phyloP scores from a whole-genome alignment of 2,888 invertebrate genomes.

The Anodontia alba region DNA sequence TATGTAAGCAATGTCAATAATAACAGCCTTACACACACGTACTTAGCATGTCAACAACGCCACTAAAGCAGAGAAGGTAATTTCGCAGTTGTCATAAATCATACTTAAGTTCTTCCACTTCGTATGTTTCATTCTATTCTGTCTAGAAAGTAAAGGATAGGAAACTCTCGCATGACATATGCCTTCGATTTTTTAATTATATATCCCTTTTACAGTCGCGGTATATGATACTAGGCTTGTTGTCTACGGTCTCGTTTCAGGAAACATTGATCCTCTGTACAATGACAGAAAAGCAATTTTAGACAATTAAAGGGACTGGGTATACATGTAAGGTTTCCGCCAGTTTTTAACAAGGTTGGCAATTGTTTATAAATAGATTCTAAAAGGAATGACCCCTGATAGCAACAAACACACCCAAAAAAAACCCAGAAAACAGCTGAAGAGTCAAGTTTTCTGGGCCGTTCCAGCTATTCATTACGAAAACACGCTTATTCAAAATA shows the following conservation, averaged over 20 bases:
- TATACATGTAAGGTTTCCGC: too few relatives aligned
- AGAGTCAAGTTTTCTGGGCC: too few relatives aligned
- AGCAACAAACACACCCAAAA: too few relatives aligned
- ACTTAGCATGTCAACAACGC: neutral
- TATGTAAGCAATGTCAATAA: neutral
- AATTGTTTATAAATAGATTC: too few relatives aligned
- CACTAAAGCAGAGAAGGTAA: neutral
- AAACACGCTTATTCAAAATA: too few relatives aligned
- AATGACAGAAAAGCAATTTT: neutral
- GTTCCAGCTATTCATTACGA: too few relatives aligned
- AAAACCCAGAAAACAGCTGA: too few relatives aligned
- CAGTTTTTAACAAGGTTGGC: too few relatives aligned
- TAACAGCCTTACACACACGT: neutral
- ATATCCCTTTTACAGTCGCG: neutral
- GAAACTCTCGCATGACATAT: neutral
- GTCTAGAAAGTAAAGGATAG: neutral
- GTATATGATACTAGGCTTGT: neutral
- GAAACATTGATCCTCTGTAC: neutral
- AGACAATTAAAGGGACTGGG: too few relatives aligned
- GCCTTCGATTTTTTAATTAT: constrained; percentile 3
- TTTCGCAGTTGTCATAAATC: neutral
- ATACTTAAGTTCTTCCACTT: constrained; percentile 8
- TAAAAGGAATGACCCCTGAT: too few relatives aligned
- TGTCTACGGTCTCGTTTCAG: neutral
- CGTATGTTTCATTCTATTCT: neutral